These are phyloP conservation scores for Sacculina carcini DNA, from an alignment of 2,888 invertebrate species.

Conservation along the genomic window DNA sequence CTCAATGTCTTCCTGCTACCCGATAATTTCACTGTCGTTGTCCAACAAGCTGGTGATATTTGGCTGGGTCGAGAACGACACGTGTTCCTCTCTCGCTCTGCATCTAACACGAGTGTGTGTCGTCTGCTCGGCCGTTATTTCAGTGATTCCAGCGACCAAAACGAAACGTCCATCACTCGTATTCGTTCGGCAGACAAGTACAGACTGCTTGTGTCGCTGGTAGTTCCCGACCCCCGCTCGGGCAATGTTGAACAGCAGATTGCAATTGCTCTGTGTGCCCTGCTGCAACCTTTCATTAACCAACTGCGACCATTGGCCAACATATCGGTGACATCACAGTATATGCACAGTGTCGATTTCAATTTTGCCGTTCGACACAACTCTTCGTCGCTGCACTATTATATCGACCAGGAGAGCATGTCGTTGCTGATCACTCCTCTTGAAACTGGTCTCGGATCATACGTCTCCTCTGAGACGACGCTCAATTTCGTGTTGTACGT, in stretches of 20 bases:
- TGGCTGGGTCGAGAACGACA: no score
- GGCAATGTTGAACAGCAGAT: constrained; percentile 41
- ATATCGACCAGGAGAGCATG: constrained; percentile 17
- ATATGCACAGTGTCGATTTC: constrained; percentile 53
- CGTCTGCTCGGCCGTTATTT: no score
- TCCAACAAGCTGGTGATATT: no score
- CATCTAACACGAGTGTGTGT: no score
- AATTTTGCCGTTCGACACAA: constrained; percentile 32
- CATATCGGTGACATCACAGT: constrained; percentile 62
- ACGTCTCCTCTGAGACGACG: constrained; percentile 50
- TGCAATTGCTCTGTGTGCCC: constrained; percentile 37
- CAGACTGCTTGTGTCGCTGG: constrained; percentile 52
- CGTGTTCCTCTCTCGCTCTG: no score
- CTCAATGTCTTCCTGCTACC: no score
- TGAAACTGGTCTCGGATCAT: constrained; percentile 33
- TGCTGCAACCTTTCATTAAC: constrained; percentile 45
- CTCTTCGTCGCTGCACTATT: constrained; percentile 7
- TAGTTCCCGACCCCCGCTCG: constrained; percentile 51
- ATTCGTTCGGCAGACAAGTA: constrained; percentile 27
- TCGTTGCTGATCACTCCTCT: constrained; percentile 22
- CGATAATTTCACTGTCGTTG: no score
- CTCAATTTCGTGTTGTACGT: constrained; percentile 63
- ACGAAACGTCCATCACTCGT: not conserved
- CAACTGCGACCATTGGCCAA: constrained; percentile 42
- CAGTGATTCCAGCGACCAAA: no score